Percentiles rank a stretch among this genome's conserved stretches.
phyloP scores from a whole-genome alignment of 1,140 invertebrate genomes.

The Brevipalpus yothersi region DNA sequence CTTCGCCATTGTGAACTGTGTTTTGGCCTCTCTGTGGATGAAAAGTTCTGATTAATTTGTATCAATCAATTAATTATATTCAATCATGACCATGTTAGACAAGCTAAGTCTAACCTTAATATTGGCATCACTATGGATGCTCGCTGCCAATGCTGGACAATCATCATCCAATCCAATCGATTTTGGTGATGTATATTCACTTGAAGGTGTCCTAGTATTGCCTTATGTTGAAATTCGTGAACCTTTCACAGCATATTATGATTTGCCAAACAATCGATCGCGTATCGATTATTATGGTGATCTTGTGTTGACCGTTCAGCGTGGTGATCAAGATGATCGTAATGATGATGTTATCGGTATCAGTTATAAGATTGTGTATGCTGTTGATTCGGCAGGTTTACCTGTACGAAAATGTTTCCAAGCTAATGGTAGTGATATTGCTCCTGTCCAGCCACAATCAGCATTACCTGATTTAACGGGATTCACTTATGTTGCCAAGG shows the following conservation, averaged over 20 bases:
- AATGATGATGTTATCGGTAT: conserved; percentile 25
- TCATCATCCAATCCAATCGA: neutral
- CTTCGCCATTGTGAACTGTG: too few species aligned
- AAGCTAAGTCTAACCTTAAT: too few species aligned
- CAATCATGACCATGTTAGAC: too few species aligned
- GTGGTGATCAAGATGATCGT: conserved; percentile 31
- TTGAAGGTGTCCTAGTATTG: conserved; percentile 22
- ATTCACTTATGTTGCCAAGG: conserved; percentile 24
- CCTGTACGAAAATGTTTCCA: conserved; percentile 37
- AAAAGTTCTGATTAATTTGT: too few species aligned
- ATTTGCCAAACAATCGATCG: conserved; percentile 40
- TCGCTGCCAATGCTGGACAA: too few species aligned
- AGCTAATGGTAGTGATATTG: conserved; percentile 44
- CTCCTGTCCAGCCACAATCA: conserved; percentile 37
- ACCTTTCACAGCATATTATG: conserved; percentile 68
- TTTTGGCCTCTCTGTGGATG: too few species aligned
- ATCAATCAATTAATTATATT: too few species aligned
- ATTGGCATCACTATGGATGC: too few species aligned
- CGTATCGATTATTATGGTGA: conserved; percentile 86
- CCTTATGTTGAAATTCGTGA: conserved; percentile 70
- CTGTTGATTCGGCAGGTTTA: conserved; percentile 34
- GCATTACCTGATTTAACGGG: conserved; percentile 53
- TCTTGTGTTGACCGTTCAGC: conserved; percentile 66
- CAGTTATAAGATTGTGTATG: conserved; percentile 56
- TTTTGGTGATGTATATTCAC: neutral